Evolutionary conservation across 2,888 invertebrate species (phyloP).

Genomic region (Xylota sylvarum): DNA sequence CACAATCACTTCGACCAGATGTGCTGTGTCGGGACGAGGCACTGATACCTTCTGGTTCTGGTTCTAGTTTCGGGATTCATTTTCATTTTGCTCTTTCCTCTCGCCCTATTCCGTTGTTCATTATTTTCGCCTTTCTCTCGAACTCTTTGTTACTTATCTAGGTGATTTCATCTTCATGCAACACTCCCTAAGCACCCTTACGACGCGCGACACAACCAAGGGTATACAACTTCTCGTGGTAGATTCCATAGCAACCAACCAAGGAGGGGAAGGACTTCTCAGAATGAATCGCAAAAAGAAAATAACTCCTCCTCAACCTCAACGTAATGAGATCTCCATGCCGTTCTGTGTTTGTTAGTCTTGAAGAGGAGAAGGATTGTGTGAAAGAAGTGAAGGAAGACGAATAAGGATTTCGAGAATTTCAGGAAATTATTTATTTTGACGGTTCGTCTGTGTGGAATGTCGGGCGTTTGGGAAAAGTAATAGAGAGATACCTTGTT

Average conservation of each 20-base stretch:
- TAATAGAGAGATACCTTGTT: conserved; percentile 28
- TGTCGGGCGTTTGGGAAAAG: not conserved
- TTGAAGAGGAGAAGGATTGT: not conserved
- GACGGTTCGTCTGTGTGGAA: conserved; percentile 50
- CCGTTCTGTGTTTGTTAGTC: conserved; percentile 4
- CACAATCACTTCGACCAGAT: conserved; percentile 35
- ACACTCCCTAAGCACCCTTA: conserved; percentile 66
- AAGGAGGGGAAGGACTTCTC: conserved; percentile 21
- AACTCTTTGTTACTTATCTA: conserved; percentile 66
- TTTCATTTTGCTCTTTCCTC: not conserved
- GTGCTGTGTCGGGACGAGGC: conserved; percentile 24
- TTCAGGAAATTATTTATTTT: conserved; percentile 73
- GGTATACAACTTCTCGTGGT: conserved; percentile 2
- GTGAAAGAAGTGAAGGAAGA: not conserved
- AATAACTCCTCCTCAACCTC: conserved; percentile 19
- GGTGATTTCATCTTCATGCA: conserved; percentile 68
- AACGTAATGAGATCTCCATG: conserved; percentile 51
- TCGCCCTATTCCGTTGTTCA: conserved; percentile 33
- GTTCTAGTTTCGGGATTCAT: conserved; percentile 38
- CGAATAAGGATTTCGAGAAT: conserved; percentile 33
- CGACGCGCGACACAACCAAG: conserved; percentile 42
- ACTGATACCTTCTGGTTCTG: conserved; percentile 34
- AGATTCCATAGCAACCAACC: not conserved
- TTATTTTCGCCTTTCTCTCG: conserved; percentile 56
- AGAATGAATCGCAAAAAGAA: conserved; percentile 28